Evolutionary conservation across 2,888 invertebrate genomes (phyloP), one percentile per base, ranked within the genome.

Genomic region (Lochmaea crataegi): DNA sequence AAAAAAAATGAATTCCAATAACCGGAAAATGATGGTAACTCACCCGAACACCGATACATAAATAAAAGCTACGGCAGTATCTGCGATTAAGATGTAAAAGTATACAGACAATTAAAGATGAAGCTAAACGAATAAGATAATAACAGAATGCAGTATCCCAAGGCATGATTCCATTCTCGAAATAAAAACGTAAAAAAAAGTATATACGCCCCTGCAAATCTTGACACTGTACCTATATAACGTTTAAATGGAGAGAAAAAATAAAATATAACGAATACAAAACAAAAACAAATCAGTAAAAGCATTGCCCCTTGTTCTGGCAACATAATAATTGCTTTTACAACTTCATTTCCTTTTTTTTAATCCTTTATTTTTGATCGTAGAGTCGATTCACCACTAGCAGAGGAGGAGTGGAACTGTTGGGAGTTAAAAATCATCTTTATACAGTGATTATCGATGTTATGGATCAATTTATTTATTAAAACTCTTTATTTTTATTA

Each of bases 81-180:
- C 79, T 76, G 26, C 75, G 79, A 82, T 82, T 79, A 77, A 82
- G 81, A 80, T 80, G 80, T 82, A 80, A 79, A 80, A 77, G 76
- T 76, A 80, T 79, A 80, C 79, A 79, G 75, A 78, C 80, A 81
- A 82, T 82, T 82, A 82, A 79, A 74, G 75, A 77, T 68, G 81
- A 79, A 78, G 80, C 76, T 81, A 80, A 78, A 80, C 82, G 82
- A 82, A 82, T 80, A 79, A 79, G 83, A 83, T 83, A 83, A 83
- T 83, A 82, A 83, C 79, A 83, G 78, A 78, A 77, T 81, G 76
- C 73, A 75, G 79, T 77, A 73, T 78, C 83, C 80, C 78, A 75
- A 76, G 82, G 83, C 83, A 79, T 77, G 76, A 77, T 74, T 78
- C 76, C 18, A 75, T 71, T 72, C 74, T 73, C 71, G 73, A 79